These are phyloP conservation scores for Lepisosteus osseus DNA, from an alignment of 2,113 vertebrate genomes.

Conservation along the genomic window DNA sequence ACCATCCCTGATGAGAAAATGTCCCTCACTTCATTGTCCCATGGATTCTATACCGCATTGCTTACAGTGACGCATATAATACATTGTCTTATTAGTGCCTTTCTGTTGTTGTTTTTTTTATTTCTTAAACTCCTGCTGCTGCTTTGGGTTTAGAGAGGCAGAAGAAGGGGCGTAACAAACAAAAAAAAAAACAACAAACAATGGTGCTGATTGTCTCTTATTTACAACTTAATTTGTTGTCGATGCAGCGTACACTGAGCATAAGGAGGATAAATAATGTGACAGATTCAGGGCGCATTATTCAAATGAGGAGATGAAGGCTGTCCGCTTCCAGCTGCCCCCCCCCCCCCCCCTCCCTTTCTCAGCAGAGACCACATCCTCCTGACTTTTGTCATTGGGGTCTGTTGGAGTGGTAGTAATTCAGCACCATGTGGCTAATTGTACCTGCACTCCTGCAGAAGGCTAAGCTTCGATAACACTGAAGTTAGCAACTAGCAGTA, in stretches of 20 bases:
- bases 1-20: no score
- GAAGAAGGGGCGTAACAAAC: slow-evolving; percentile 34
- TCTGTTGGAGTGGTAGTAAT: slow-evolving; percentile 48
- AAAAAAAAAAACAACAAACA: slow-evolving; percentile 81
- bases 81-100: not conserved
- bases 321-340: slow-evolving; percentile 85
- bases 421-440: slow-evolving; percentile 45
- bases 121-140: slow-evolving; percentile 18
- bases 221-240: slow-evolving; percentile 95
- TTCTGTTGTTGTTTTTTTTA: not conserved
- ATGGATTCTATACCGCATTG: no score
- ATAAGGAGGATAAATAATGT: slow-evolving; percentile 89
- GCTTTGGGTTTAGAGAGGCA: slow-evolving; percentile 32
- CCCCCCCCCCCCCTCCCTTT: slow-evolving; percentile 72
- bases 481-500: no score
- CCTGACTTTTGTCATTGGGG: slow-evolving; percentile 52
- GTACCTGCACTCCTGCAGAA: slow-evolving; percentile 26
- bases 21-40: no score
- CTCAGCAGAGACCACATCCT: slow-evolving; percentile 81
- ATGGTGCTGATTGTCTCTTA: slow-evolving; percentile 93
- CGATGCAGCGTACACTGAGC: slow-evolving; percentile 88
- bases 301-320: slow-evolving; percentile 97
- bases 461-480: not conserved
- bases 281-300: slow-evolving; percentile 97
- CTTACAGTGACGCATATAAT: no score